Conservation (phyloP, 2,888 invertebrate genomes). For the Cyrtodaria siliqua region DNA sequence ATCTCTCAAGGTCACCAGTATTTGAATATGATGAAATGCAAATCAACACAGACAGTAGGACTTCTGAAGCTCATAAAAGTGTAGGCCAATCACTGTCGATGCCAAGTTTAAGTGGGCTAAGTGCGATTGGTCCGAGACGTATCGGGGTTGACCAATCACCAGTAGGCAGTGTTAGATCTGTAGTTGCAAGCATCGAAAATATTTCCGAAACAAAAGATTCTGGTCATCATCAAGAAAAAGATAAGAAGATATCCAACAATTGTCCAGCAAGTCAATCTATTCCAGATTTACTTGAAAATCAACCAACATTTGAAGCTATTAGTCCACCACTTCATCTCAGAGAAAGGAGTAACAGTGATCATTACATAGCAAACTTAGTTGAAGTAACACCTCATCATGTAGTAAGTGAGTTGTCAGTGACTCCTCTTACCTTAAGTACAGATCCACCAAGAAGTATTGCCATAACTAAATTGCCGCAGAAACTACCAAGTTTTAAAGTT, state of each 20-base stretch:
- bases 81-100: not conserved
- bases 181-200: slow-evolving; percentile 41
- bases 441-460: not conserved
- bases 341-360: not conserved
- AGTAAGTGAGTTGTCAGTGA: slow-evolving; percentile 7
- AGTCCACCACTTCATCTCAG: not conserved
- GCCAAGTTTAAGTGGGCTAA: not conserved
- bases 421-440: slow-evolving; percentile 1
- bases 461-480: not conserved
- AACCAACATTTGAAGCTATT: not conserved
- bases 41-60: too few relatives aligned
- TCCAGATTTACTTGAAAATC: slow-evolving; percentile 4
- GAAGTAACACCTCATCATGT: not conserved
- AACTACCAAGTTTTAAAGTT: slow-evolving; percentile 66
- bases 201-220: not conserved
- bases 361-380: not conserved
- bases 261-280: not conserved
- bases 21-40: too few relatives aligned
- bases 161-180: slow-evolving; percentile 37
- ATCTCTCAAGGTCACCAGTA: too few relatives aligned
- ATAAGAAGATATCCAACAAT: not conserved
- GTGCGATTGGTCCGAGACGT: slow-evolving; percentile 1
- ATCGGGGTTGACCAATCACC: slow-evolving; percentile 26
- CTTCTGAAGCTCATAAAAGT: too few relatives aligned
- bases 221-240: not conserved